These are phyloP conservation scores for Lepidocyrtinus sp. DNA, from an alignment of 2,888 invertebrate genomes.

Conservation along the genomic window DNA sequence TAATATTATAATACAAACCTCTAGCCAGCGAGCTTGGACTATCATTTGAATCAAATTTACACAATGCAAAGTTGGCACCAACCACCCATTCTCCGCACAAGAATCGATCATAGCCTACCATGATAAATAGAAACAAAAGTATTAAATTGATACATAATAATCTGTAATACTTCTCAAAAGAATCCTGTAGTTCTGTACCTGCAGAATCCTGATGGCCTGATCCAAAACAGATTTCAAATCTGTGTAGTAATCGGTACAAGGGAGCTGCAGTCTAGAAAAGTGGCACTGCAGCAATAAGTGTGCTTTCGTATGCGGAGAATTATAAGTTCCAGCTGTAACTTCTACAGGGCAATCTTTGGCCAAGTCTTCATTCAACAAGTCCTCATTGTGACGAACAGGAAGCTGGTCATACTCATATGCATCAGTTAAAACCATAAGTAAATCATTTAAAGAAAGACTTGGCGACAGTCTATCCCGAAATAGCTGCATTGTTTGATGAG, in stretches of 20 bases:
- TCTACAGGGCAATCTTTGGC: constrained; percentile 82
- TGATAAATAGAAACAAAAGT: constrained; percentile 68
- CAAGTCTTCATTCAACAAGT: constrained; percentile 89
- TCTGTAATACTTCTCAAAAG: neutral
- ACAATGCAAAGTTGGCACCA: constrained; percentile 83
- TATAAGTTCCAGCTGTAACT: constrained; percentile 82
- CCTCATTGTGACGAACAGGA: constrained; percentile 98
- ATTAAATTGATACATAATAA: too few relatives aligned
- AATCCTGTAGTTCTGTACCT: constrained; percentile 75
- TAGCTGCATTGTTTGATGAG: constrained; percentile 90
- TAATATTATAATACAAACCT: constrained; percentile 72
- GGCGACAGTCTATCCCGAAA: constrained; percentile 81
- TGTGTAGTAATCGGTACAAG: constrained; percentile 94
- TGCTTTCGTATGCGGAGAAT: constrained; percentile 95
- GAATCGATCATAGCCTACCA: constrained; percentile 95
- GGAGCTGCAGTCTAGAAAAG: constrained; percentile 85
- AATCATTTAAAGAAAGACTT: constrained; percentile 79
- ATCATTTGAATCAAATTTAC: constrained; percentile 90
- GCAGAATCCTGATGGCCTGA: constrained; percentile 94
- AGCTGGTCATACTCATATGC: constrained; percentile 91
- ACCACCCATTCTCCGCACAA: constrained; percentile 91
- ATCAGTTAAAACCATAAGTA: constrained; percentile 86
- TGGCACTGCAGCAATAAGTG: constrained; percentile 95
- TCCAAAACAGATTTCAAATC: constrained; percentile 98
- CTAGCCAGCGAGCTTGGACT: constrained; percentile 91